Evolutionary conservation across 2,113 vertebrate genomes (phyloP), one percentile per base, ranked within the genome.

Genomic region (Dipodomys spectabilis): DNA sequence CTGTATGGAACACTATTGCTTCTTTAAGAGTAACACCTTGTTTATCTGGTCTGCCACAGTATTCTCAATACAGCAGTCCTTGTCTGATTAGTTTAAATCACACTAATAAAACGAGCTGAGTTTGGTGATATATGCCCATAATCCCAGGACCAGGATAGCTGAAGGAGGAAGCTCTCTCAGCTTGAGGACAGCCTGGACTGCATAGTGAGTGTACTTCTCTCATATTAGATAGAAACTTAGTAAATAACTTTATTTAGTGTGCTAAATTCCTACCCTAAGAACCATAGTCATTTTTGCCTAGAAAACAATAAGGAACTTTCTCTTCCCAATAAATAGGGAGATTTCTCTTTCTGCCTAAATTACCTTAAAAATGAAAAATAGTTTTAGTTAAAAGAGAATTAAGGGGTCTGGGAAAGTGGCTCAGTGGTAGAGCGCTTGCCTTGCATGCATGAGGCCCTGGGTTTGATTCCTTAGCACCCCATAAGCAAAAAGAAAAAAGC

Each of bases 211-310:
- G 1, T 78, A 49, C 49, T 92, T 68, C 86, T 88, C 35, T 89
- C 68, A 68, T 64, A 32, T 30, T 32, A 82, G 19, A 57, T 19
- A 88, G 22, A 35, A 89, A 60, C 15, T 81, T 92, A 8, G 53
- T 60, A 82, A 53, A 32, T 64, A 5, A 30, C 81, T 62, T 91
- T 44, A 81, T 92, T 77, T 94, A 60, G 1, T 88, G 6, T 81
- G 64, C 86, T 73, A 86, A 90, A 19, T 65, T 94, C 73, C 93
- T 86, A 86, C 28, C 30, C 28, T 69, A 74, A 82, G 32, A 77
- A 62, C 92, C 57, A 92, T 15, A 73, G 30, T 64, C n/a, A 93
- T 22, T 82, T 92, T 94, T 79, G 92, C 20, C 73, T 67, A 30
- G 30, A 79, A 96, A 93, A 68, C 39, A 4, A 69, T 10, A 64